These are phyloP conservation scores for Oceanites oceanicus DNA, from an alignment of 2,113 vertebrate species.

Conservation along the genomic window DNA sequence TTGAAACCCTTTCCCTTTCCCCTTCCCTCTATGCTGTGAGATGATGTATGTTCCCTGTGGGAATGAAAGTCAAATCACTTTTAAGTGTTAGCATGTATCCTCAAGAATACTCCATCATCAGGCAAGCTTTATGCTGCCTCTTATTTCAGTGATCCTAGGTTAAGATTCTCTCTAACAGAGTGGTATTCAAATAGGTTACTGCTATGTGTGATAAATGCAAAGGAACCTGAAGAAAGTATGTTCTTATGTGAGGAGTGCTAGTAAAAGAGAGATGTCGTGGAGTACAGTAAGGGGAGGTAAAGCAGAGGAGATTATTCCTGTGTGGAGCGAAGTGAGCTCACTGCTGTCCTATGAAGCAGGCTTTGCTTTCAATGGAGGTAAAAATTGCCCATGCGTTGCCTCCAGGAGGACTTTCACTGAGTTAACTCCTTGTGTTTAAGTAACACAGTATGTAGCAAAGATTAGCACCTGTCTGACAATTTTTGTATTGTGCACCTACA, in stretches of 20 bases:
- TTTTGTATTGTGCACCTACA: not conserved
- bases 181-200: not conserved
- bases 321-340: not conserved
- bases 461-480: not conserved
- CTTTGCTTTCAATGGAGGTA: not conserved
- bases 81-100: not conserved
- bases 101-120: not conserved
- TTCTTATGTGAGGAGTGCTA: not conserved
- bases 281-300: not conserved
- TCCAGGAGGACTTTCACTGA: not conserved
- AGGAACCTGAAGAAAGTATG: not conserved
- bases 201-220: not conserved
- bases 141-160: not conserved
- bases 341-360: not conserved
- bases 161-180: not conserved
- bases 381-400: not conserved
- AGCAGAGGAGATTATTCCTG: not conserved
- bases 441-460: not conserved
- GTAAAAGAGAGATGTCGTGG: not conserved
- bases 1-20: not conserved
- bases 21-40: not conserved
- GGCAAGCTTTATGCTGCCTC: not conserved
- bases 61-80: not conserved
- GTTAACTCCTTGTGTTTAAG: not conserved
- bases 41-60: not conserved